Percentiles rank a stretch among this genome's conserved stretches.
Conservation (phyloP, 2,797 vertebrate species). For the Myripristis murdjan region DNA sequence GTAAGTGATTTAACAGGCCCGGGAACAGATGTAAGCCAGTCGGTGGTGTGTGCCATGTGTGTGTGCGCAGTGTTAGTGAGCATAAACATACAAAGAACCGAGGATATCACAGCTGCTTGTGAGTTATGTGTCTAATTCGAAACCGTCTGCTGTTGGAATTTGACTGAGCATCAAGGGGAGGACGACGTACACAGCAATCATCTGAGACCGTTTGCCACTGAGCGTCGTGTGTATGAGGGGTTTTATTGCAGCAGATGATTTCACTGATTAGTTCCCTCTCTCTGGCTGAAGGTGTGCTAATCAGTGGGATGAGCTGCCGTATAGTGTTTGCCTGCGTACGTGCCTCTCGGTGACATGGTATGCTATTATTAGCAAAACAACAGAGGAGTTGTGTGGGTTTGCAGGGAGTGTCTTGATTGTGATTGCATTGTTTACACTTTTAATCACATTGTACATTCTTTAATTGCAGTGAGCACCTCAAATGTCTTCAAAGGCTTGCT, state of each 20-base stretch:
- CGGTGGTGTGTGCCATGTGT: constrained; percentile 25
- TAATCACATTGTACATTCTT: neutral
- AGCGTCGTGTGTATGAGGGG: too few relatives aligned
- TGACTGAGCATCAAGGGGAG: neutral
- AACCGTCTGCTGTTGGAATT: neutral
- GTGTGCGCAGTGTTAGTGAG: neutral
- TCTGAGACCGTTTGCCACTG: neutral
- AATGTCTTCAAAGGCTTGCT: too few relatives aligned
- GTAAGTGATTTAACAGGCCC: too few relatives aligned
- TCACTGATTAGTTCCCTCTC: neutral
- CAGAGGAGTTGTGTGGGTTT: neutral
- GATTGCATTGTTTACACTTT: neutral
- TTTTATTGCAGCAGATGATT: neutral
- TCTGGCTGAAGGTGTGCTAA: constrained; percentile 3
- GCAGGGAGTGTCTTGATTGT: neutral
- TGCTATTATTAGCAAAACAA: neutral
- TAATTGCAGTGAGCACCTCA: too few relatives aligned
- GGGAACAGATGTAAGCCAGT: neutral
- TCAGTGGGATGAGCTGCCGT: neutral
- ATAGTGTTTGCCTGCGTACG: too few relatives aligned
- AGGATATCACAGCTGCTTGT: constrained; percentile 4
- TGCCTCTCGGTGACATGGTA: neutral
- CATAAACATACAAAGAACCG: neutral
- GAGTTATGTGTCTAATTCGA: neutral
- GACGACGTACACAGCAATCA: neutral